phyloP scores from a whole-genome alignment of 1,140 invertebrate species.

The Cepaea nemoralis region DNA sequence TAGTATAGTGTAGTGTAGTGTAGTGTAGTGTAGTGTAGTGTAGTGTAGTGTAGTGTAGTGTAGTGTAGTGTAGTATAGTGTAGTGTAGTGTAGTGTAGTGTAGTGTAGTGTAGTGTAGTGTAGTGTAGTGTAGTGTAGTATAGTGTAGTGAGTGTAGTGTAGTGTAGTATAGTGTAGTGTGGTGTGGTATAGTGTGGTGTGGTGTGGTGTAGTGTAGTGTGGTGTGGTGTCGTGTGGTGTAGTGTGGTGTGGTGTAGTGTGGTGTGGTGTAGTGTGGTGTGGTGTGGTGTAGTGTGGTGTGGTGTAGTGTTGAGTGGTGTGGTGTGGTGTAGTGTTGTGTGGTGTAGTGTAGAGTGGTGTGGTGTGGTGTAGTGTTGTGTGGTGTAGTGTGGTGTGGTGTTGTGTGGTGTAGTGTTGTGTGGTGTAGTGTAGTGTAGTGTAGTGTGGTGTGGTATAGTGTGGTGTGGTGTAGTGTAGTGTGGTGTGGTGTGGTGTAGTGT shows the following conservation, averaged over 20 bases:
- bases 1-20: slow-evolving; percentile 12
- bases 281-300: slow-evolving; percentile 26
- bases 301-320: background rate
- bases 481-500: no score
- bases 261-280: slow-evolving; percentile 36
- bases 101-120: slow-evolving; percentile 20
- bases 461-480: no score
- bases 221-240: slow-evolving; percentile 26
- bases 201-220: background rate
- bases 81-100: slow-evolving; percentile 41
- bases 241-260: slow-evolving; percentile 32
- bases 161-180: background rate
- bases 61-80: slow-evolving; percentile 42
- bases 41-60: slow-evolving; percentile 10
- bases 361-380: no score
- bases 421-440: no score
- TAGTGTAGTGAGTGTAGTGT: no score
- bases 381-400: no score
- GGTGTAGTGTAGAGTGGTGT: no score
- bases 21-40: slow-evolving; percentile 10
- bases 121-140: no score
- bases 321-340: no score
- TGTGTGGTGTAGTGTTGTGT: no score
- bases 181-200: no score
- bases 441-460: no score